Percentiles rank a stretch among this genome's conserved stretches.
Evolutionary conservation across 2,888 invertebrate genomes (phyloP).

Genomic region (Tipula helvola): DNA sequence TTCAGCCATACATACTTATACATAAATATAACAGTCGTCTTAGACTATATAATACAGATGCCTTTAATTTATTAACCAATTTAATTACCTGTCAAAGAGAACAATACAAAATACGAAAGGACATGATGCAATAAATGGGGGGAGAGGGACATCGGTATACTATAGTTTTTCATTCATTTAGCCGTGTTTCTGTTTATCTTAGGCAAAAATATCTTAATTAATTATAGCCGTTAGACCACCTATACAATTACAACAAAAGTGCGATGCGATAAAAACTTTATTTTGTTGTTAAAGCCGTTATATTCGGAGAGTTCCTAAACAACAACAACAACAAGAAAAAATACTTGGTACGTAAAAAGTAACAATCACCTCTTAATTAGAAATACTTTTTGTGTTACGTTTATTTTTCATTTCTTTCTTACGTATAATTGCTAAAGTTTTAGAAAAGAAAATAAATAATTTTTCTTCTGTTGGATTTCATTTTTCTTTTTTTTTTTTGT

Average conservation of each 20-base stretch:
- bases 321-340: background rate
- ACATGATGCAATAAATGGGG: background rate
- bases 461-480: background rate
- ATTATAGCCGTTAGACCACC: background rate
- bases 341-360: background rate
- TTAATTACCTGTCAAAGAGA: background rate
- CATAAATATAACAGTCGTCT: background rate
- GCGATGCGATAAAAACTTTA: background rate
- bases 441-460: background rate
- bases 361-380: constrained; percentile 4
- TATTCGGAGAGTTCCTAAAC: background rate
- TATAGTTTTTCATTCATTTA: background rate
- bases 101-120: background rate
- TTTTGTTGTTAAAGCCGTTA: background rate
- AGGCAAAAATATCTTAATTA: background rate
- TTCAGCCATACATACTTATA: background rate
- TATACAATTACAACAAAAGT: background rate
- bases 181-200: background rate
- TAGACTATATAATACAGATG: background rate
- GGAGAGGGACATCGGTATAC: background rate
- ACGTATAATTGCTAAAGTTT: background rate
- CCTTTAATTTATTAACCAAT: background rate
- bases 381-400: background rate
- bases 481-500: background rate
- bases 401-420: background rate